These are phyloP conservation scores for Epinotia nisella DNA, from an alignment of 2,888 invertebrate genomes.

Conservation along the genomic window DNA sequence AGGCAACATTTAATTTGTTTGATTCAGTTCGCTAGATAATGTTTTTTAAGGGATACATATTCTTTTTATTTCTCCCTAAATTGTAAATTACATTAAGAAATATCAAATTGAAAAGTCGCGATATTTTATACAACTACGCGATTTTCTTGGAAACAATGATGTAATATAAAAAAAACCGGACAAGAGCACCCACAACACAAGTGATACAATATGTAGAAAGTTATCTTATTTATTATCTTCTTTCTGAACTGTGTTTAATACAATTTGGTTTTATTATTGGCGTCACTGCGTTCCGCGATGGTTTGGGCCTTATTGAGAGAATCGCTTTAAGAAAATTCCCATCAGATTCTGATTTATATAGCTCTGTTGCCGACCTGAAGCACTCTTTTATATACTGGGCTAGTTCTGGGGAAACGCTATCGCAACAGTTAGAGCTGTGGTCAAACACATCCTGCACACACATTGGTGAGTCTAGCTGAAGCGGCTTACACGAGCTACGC, in stretches of 20 bases:
- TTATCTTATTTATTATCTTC: too few relatives aligned
- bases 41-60: too few relatives aligned
- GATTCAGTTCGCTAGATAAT: too few relatives aligned
- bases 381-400: not conserved
- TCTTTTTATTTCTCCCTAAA: too few relatives aligned
- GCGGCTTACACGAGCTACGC: slow-evolving; percentile 47
- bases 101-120: too few relatives aligned
- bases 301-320: not conserved
- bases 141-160: too few relatives aligned
- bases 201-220: too few relatives aligned
- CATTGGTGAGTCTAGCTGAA: slow-evolving; percentile 59
- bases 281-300: not conserved
- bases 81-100: too few relatives aligned
- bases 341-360: slow-evolving; percentile 13
- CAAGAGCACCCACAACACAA: too few relatives aligned
- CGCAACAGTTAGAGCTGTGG: slow-evolving; percentile 72
- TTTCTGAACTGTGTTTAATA: not conserved
- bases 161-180: too few relatives aligned
- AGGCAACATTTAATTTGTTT: too few relatives aligned
- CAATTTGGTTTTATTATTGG: not conserved
- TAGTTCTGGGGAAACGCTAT: slow-evolving; percentile 46
- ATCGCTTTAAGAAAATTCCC: slow-evolving; percentile 5
- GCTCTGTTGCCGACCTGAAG: not conserved
- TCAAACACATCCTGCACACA: slow-evolving; percentile 85
- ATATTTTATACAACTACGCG: too few relatives aligned